Evolutionary conservation across 2,888 invertebrate species (phyloP).

Genomic region (Galerucella pusilla): DNA sequence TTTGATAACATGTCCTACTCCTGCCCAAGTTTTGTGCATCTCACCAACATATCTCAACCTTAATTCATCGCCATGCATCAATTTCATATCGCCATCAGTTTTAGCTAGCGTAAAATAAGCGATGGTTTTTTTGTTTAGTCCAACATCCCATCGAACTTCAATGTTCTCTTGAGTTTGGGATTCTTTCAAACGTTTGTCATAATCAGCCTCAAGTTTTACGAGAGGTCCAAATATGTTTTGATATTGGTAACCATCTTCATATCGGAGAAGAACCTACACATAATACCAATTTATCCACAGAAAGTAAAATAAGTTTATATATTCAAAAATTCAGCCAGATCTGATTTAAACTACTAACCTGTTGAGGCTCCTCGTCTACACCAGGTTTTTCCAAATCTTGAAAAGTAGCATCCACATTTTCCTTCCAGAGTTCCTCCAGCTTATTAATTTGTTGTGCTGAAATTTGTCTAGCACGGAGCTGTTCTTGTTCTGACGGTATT

Average conservation of each 20-base stretch:
- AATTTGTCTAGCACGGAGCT: constrained; percentile 94
- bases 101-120: constrained; percentile 98
- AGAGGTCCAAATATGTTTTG: constrained; percentile 98
- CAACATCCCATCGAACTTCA: constrained; percentile 98
- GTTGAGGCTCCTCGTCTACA: constrained; percentile 97
- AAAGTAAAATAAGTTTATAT: neutral
- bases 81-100: constrained; percentile 97
- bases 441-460: constrained; percentile 98
- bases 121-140: constrained; percentile 96
- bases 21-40: constrained; percentile 95
- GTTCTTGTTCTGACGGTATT: constrained; percentile 97
- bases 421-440: constrained; percentile 98
- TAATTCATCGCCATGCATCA: constrained; percentile 99
- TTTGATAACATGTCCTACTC: constrained; percentile 97
- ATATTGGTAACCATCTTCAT: constrained; percentile 99
- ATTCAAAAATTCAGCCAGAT: too few relatives aligned
- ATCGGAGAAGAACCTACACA: constrained; percentile 70
- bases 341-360: constrained; percentile 67
- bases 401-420: constrained; percentile 96
- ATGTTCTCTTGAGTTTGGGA: constrained; percentile 98
- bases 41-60: constrained; percentile 93
- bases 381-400: constrained; percentile 99
- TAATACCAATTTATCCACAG: neutral
- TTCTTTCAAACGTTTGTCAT: constrained; percentile 97
- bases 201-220: constrained; percentile 97